Evolutionary conservation across 2,797 vertebrate species (phyloP).

Genomic region (Gorsachius magnificus): DNA sequence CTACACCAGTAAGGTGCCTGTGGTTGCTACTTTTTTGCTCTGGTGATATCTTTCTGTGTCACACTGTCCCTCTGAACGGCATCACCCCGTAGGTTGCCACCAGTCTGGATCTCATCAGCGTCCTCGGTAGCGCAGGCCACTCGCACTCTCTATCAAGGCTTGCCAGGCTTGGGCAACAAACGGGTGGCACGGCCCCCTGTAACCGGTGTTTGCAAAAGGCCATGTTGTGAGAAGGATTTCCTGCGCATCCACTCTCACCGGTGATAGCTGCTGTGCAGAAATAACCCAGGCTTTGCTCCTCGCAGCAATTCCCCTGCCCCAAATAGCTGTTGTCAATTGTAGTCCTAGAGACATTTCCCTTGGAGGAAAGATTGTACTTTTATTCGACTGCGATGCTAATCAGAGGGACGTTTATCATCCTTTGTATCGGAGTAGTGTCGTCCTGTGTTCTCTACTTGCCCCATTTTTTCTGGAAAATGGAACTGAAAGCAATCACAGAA

Average conservation of each 20-base stretch:
- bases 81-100: background rate
- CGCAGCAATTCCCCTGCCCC: background rate
- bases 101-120: background rate
- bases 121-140: background rate
- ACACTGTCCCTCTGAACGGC: background rate
- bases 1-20: background rate
- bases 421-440: background rate
- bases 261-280: background rate
- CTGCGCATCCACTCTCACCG: background rate
- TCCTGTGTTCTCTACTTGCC: background rate
- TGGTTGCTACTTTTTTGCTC: background rate
- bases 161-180: background rate
- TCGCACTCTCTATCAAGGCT: background rate
- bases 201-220: background rate
- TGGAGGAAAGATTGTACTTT: background rate
- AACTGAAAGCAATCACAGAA: background rate
- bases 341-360: background rate
- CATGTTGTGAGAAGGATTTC: background rate
- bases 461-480: background rate
- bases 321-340: background rate
- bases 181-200: background rate
- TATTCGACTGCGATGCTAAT: background rate
- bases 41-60: background rate
- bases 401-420: background rate
- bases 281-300: rapidly evolving